Conservation (phyloP, 2,888 invertebrate species). For the Boloria euphrosyne region DNA sequence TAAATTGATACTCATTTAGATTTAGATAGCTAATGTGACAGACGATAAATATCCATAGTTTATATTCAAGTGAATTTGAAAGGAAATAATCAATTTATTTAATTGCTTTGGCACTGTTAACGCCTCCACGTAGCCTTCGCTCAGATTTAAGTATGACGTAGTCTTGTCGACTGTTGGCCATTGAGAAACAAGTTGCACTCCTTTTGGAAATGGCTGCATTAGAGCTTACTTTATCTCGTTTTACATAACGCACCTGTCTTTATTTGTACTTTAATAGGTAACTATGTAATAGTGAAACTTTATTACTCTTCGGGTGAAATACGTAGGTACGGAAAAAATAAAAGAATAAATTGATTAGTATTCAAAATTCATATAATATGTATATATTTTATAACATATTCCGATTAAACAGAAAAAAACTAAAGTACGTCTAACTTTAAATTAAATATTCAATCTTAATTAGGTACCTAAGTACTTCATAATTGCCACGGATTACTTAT, state of each 20-base stretch:
- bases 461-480: not conserved
- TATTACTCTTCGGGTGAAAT: no score
- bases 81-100: conserved; percentile 77
- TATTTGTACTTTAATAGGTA: not conserved
- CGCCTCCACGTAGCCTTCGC: conserved; percentile 77
- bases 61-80: conserved; percentile 64
- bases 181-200: conserved; percentile 63
- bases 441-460: conserved; percentile 1
- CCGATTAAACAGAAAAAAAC: no score
- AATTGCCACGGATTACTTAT: not conserved
- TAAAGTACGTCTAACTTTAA: no score
- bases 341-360: no score
- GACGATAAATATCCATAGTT: conserved; percentile 39
- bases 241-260: conserved; percentile 29
- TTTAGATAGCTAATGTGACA: conserved; percentile 39
- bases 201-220: conserved; percentile 71
- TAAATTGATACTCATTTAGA: conserved; percentile 40
- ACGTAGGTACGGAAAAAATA: no score
- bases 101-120: conserved; percentile 68
- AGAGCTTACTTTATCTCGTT: conserved; percentile 17
- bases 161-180: conserved; percentile 58
- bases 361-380: no score
- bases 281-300: no score
- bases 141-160: conserved; percentile 75
- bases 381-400: no score